A percentile compares a stretch with the other conserved stretches of the same genome.
Evolutionary conservation across 2,113 vertebrate species (phyloP).

Genomic region (Sinocyclocheilus anshuiensis): DNA sequence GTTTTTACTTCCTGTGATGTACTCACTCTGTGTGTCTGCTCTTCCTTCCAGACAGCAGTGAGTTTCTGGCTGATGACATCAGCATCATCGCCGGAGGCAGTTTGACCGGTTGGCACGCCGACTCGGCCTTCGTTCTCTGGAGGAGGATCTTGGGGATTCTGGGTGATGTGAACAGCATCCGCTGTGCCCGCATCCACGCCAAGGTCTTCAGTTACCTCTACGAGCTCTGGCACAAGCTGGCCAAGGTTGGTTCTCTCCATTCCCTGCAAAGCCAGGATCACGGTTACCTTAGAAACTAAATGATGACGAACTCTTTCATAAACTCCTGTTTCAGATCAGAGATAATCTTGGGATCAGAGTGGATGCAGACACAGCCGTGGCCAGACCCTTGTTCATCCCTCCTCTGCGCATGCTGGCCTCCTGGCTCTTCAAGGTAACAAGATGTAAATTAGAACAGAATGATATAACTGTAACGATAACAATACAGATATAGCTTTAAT

Average conservation of each 20-base stretch:
- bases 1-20: neutral
- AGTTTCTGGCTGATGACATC: slow-evolving; percentile 91
- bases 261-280: neutral
- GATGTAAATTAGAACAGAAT: too few species aligned
- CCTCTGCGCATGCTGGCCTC: slow-evolving; percentile 96
- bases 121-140: slow-evolving; percentile 96
- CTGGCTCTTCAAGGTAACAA: slow-evolving; percentile 93
- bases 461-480: too few species aligned
- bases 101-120: slow-evolving; percentile 92
- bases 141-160: slow-evolving; percentile 94
- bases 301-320: too few species aligned
- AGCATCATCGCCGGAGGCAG: slow-evolving; percentile 97
- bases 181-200: slow-evolving; percentile 90
- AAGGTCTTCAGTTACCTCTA: slow-evolving; percentile 91
- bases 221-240: slow-evolving; percentile 95
- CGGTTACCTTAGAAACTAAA: neutral
- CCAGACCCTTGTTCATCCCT: slow-evolving; percentile 88
- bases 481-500: too few species aligned
- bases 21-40: neutral
- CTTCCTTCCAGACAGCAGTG: slow-evolving; percentile 85
- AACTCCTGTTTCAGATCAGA: slow-evolving; percentile 80
- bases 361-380: slow-evolving; percentile 92
- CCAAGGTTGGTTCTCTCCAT: slow-evolving; percentile 81
- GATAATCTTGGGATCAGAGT: slow-evolving; percentile 94
- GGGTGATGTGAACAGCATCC: slow-evolving; percentile 93